phyloP scores from a whole-genome alignment of 2,888 invertebrate genomes.

The Scaptomyza parva region DNA sequence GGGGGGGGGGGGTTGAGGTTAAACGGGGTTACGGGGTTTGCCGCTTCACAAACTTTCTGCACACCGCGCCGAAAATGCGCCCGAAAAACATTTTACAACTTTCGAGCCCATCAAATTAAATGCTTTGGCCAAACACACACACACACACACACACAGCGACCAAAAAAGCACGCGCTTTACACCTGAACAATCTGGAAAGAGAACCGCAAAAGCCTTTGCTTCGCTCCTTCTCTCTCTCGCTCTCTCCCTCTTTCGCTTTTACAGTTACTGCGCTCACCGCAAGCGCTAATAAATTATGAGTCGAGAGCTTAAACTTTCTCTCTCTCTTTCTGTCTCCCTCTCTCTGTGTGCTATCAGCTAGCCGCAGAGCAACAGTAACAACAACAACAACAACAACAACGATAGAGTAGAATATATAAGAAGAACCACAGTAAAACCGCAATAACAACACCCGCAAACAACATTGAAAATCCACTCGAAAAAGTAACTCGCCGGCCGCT shows the following conservation, averaged over 20 bases:
- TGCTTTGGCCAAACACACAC: slow-evolving; percentile 26
- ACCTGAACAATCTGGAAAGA: slow-evolving; percentile 52
- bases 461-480: slow-evolving; percentile 66
- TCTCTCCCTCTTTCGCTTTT: not conserved
- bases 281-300: slow-evolving; percentile 77
- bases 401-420: not conserved
- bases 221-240: not conserved
- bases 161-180: slow-evolving; percentile 30
- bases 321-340: not conserved
- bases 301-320: slow-evolving; percentile 66
- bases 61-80: slow-evolving; percentile 9
- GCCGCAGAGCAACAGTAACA: slow-evolving; percentile 18
- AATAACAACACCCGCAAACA: slow-evolving; percentile 73
- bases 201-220: slow-evolving; percentile 29
- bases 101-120: slow-evolving; percentile 50
- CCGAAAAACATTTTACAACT: slow-evolving; percentile 35
- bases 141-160: slow-evolving; percentile 1
- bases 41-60: slow-evolving; percentile 16
- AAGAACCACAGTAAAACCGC: slow-evolving; percentile 51
- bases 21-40: not conserved
- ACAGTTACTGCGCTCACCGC: slow-evolving; percentile 46
- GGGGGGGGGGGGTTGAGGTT: too few relatives aligned
- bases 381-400: not conserved
- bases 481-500: slow-evolving; percentile 73
- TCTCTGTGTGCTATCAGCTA: slow-evolving; percentile 37